These are phyloP conservation scores for Oncorhynchus keta DNA, from an alignment of 2,113 vertebrate genomes.

Conservation along the genomic window DNA sequence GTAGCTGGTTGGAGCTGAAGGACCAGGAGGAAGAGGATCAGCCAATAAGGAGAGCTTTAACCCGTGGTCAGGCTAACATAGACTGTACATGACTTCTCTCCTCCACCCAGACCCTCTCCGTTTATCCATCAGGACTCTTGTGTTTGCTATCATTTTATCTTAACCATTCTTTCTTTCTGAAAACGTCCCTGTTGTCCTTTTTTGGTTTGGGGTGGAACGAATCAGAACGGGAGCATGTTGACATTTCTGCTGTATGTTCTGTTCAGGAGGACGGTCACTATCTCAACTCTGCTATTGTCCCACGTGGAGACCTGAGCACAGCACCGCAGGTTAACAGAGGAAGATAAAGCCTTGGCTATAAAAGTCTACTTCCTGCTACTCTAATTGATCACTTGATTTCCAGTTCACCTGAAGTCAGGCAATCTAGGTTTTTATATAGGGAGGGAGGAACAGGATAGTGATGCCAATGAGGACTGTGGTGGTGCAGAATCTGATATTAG, in stretches of 20 bases:
- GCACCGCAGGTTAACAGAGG: conserved; percentile 20
- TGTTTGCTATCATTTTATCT: conserved; percentile 31
- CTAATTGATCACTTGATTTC: conserved; percentile 60
- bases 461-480: conserved; percentile 6
- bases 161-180: conserved; percentile 1
- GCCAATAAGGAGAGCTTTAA: conserved; percentile 26
- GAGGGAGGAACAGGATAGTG: too few species aligned
- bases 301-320: conserved; percentile 4
- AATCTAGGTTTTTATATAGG: conserved; percentile 49
- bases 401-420: conserved; percentile 60
- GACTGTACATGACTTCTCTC: too few species aligned
- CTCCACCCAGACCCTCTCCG: not conserved
- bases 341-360: conserved; percentile 32
- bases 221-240: too few species aligned
- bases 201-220: conserved; percentile 12
- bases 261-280: conserved; percentile 14
- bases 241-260: too few species aligned
- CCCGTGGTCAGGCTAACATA: conserved; percentile 25
- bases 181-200: conserved; percentile 3
- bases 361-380: conserved; percentile 16
- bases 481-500: conserved; percentile 31
- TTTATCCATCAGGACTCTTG: conserved; percentile 22
- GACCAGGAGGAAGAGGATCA: not conserved
- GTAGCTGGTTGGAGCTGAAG: not conserved
- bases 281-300: conserved; percentile 44